Evolutionary conservation across 2,797 vertebrate genomes (phyloP).

Genomic region (Girardinus metallicus): DNA sequence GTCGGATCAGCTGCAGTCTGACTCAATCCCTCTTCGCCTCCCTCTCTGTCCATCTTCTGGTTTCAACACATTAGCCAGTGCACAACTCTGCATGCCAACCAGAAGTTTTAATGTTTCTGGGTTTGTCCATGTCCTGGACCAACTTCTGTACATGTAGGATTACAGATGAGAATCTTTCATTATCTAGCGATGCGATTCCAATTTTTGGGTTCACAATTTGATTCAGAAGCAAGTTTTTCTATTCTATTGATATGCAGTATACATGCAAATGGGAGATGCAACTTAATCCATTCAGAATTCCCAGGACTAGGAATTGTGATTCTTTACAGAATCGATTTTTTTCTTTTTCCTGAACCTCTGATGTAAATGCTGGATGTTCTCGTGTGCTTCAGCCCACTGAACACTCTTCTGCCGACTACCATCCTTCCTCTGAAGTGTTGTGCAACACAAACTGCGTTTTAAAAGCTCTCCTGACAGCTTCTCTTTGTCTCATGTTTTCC

Average conservation of each 20-base stretch:
- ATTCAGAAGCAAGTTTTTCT: too few relatives aligned
- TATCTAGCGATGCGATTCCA: too few relatives aligned
- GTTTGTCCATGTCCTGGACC: slow-evolving; percentile 17
- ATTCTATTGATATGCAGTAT: too few relatives aligned
- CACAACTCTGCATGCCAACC: slow-evolving; percentile 15
- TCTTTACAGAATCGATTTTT: too few relatives aligned
- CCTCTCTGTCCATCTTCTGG: slow-evolving; percentile 23
- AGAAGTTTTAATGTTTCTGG: slow-evolving; percentile 4
- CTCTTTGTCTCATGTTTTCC: slow-evolving; percentile 51
- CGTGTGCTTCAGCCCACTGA: slow-evolving; percentile 48
- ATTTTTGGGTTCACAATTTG: too few relatives aligned
- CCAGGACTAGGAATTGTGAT: too few relatives aligned
- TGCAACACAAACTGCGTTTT: slow-evolving; percentile 43
- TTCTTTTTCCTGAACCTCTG: neutral
- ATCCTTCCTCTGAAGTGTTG: slow-evolving; percentile 19
- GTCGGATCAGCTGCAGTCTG: slow-evolving; percentile 75
- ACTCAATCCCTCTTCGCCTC: slow-evolving; percentile 49
- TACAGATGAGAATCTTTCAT: too few relatives aligned
- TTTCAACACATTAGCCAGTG: neutral
- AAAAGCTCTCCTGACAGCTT: slow-evolving; percentile 33
- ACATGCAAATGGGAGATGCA: too few relatives aligned
- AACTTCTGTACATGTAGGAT: slow-evolving; percentile 17
- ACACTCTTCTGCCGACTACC: slow-evolving; percentile 23
- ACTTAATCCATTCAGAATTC: too few relatives aligned
- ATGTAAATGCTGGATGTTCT: slow-evolving; percentile 28